Evolutionary conservation across 2,888 invertebrate species (phyloP).

Genomic region (Anticlea derivata): DNA sequence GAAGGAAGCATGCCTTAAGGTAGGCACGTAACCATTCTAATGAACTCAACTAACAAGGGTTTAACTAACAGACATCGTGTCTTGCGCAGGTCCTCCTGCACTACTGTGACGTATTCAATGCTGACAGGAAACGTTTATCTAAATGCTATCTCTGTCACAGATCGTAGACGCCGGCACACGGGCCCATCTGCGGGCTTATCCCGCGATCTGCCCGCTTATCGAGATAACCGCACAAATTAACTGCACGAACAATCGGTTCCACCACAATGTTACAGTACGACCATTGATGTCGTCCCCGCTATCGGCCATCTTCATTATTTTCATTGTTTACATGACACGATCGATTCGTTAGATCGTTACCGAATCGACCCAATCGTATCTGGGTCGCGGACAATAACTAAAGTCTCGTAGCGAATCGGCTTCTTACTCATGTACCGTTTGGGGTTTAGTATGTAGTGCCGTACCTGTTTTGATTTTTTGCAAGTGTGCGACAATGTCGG

Average conservation of each 20-base stretch:
- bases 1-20: no score
- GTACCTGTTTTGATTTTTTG: conserved; percentile 30
- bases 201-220: conserved; percentile 46
- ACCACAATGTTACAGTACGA: conserved; percentile 47
- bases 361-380: conserved; percentile 49
- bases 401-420: conserved; percentile 45
- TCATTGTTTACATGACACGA: conserved; percentile 58
- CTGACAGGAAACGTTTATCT: conserved; percentile 59
- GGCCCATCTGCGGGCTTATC: conserved; percentile 58
- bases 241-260: conserved; percentile 48
- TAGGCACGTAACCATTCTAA: conserved; percentile 16
- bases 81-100: conserved; percentile 19
- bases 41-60: conserved; percentile 8
- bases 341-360: conserved; percentile 52
- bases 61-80: conserved; percentile 20
- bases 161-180: conserved; percentile 56
- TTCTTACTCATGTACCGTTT: conserved; percentile 36
- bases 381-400: conserved; percentile 51
- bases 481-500: conserved; percentile 22
- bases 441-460: conserved; percentile 22
- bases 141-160: conserved; percentile 65
- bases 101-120: conserved; percentile 49
- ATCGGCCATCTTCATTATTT: conserved; percentile 52
- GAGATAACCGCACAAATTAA: conserved; percentile 56
- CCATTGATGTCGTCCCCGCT: conserved; percentile 46